phyloP scores from a whole-genome alignment of 2,113 vertebrate genomes.

The Oophaga pumilio region DNA sequence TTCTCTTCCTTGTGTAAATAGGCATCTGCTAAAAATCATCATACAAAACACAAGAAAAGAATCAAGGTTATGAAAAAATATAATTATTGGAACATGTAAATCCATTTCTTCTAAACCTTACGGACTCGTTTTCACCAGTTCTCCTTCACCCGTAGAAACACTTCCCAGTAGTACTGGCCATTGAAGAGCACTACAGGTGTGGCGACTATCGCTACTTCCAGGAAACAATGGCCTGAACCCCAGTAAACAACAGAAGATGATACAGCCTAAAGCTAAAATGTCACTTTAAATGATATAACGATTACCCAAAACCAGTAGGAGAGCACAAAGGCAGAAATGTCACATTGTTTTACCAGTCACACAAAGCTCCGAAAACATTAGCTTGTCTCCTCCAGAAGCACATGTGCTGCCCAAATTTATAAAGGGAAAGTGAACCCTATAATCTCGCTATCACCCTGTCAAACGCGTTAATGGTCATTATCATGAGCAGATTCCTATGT shows the following conservation, averaged over 20 bases:
- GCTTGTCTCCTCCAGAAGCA: slow-evolving; percentile 58
- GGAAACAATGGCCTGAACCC: neutral
- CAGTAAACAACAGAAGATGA: neutral
- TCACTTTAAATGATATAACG: neutral
- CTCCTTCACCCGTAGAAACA: no score
- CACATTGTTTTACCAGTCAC: slow-evolving; percentile 31
- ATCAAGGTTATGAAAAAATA: no score
- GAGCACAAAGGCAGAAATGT: neutral
- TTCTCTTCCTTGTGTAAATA: no score
- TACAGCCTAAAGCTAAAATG: neutral
- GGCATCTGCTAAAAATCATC: no score
- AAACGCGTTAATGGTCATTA: slow-evolving; percentile 68
- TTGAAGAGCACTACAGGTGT: neutral
- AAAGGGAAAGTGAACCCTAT: slow-evolving; percentile 64
- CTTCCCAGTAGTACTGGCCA: no score
- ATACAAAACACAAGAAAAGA: no score
- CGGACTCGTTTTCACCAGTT: no score
- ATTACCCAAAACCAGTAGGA: neutral
- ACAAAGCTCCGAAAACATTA: slow-evolving; percentile 40
- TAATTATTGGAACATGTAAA: no score
- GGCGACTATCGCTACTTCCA: neutral
- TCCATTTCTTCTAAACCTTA: no score
- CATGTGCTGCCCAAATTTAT: slow-evolving; percentile 44
- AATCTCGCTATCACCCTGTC: slow-evolving; percentile 70
- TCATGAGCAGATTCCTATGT: slow-evolving; percentile 64